A percentile compares a stretch with the other conserved stretches of the same genome.
Evolutionary conservation across 2,888 invertebrate species (phyloP).

Genomic region (Hyposoter didymator): DNA sequence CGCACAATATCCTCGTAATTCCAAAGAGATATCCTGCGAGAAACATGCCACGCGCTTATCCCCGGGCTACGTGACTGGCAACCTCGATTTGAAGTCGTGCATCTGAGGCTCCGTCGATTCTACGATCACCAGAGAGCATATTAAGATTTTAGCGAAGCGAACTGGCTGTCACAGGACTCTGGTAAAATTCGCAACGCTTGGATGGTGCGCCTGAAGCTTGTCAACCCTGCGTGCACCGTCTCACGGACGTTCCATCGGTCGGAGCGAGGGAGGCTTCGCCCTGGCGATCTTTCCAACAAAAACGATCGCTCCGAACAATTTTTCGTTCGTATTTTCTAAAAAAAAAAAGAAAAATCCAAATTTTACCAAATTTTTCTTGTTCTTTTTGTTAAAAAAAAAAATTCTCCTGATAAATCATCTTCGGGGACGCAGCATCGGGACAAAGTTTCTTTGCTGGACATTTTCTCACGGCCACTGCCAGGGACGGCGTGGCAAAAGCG

Average conservation of each 20-base stretch:
- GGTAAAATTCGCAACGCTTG: slow-evolving; percentile 41
- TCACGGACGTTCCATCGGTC: slow-evolving; percentile 12
- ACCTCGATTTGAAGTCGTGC: slow-evolving; percentile 57
- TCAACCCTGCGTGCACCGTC: slow-evolving; percentile 71
- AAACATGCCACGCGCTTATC: slow-evolving; percentile 69
- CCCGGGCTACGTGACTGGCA: slow-evolving; percentile 68
- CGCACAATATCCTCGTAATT: slow-evolving; percentile 34
- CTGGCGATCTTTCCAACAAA: background rate
- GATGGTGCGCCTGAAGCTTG: slow-evolving; percentile 69
- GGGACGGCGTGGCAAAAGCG: slow-evolving; percentile 72
- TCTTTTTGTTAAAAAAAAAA: slow-evolving; percentile 5
- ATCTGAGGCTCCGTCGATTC: slow-evolving; percentile 39
- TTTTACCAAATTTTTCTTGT: slow-evolving; percentile 10
- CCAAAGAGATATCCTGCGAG: slow-evolving; percentile 31
- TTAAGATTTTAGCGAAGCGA: slow-evolving; percentile 67
- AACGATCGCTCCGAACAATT: background rate
- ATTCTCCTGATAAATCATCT: slow-evolving; percentile 50
- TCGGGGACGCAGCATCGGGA: slow-evolving; percentile 44
- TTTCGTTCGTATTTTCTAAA: background rate
- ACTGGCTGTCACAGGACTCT: slow-evolving; percentile 57
- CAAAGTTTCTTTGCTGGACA: slow-evolving; percentile 69
- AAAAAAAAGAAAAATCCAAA: slow-evolving; percentile 37
- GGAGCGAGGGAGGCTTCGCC: background rate
- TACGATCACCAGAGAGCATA: slow-evolving; percentile 60
- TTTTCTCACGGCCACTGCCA: slow-evolving; percentile 73